These are phyloP conservation scores for Misgurnus anguillicaudatus DNA, from an alignment of 2,113 vertebrate species.

Conservation along the genomic window DNA sequence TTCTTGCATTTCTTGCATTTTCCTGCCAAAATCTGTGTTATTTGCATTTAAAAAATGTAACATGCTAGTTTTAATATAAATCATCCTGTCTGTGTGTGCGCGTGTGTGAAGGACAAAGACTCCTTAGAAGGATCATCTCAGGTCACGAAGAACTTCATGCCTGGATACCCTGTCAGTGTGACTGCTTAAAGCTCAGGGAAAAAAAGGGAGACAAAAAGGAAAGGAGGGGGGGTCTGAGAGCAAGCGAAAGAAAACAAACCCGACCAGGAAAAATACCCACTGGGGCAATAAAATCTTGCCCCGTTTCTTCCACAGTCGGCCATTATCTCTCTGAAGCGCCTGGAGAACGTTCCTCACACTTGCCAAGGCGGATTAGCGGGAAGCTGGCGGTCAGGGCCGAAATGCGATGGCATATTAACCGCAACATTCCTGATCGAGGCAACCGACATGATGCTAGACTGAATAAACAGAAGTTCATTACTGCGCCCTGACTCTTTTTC, in stretches of 20 bases:
- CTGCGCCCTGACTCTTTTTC: slow-evolving; percentile 5
- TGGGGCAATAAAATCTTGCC: not conserved
- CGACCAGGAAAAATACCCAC: not conserved
- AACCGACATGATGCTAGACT: slow-evolving; percentile 29
- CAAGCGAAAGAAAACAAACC: not conserved
- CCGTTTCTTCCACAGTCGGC: not conserved
- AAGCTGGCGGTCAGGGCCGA: not conserved
- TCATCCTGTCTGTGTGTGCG: not conserved
- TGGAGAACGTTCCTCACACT: not conserved
- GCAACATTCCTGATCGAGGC: slow-evolving; percentile 33
- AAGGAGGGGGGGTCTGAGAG: not conserved
- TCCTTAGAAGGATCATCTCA: slow-evolving; percentile 6
- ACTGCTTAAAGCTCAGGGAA: not conserved
- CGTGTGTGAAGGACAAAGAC: not conserved
- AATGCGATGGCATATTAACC: slow-evolving; percentile 22
- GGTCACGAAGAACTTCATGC: slow-evolving; percentile 26
- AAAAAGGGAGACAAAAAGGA: not conserved
- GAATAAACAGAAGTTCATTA: slow-evolving; percentile 29
- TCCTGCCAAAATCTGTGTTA: too few relatives aligned
- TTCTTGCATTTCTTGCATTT: too few relatives aligned
- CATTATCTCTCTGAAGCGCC: not conserved
- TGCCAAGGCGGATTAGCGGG: slow-evolving; percentile 1
- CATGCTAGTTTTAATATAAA: too few relatives aligned
- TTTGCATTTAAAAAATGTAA: too few relatives aligned
- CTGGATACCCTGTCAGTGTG: not conserved